Conservation (phyloP, 2,113 vertebrate species). For the Macroglossus sobrinus region DNA sequence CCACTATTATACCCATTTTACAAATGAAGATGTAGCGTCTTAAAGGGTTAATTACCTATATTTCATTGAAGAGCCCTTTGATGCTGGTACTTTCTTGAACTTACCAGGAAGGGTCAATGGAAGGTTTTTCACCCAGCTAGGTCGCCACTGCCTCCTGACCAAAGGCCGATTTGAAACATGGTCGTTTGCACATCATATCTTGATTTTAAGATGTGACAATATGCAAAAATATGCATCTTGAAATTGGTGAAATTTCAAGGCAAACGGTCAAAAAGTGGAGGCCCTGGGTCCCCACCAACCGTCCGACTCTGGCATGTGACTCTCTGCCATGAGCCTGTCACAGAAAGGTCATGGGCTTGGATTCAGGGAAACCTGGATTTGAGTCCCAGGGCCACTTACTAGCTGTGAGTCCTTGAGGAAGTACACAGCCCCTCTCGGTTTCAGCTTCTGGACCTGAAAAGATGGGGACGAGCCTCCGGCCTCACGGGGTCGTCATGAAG, state of each 20-base stretch:
- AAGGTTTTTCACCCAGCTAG: neutral
- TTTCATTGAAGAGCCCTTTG: neutral
- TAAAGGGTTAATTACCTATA: neutral
- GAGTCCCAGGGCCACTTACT: neutral
- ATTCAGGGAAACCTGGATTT: neutral
- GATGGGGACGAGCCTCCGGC: neutral
- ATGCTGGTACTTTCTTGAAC: neutral
- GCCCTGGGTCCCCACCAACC: neutral
- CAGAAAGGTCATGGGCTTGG: neutral
- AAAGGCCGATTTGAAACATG: neutral
- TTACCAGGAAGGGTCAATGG: neutral
- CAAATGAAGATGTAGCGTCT: neutral
- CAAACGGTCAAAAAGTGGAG: neutral
- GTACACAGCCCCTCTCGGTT: neutral
- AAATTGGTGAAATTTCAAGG: neutral
- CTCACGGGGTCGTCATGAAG: fast-evolving
- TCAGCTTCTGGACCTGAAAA: neutral
- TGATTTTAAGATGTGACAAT: neutral
- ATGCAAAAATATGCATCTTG: neutral
- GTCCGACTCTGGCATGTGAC: neutral
- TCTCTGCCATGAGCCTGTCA: neutral
- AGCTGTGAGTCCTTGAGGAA: neutral
- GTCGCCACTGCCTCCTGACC: neutral
- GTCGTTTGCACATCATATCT: neutral
- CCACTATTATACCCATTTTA: neutral